These are phyloP conservation scores for Sabatieria punctata DNA, from an alignment of 2,888 invertebrate genomes.

Conservation along the genomic window DNA sequence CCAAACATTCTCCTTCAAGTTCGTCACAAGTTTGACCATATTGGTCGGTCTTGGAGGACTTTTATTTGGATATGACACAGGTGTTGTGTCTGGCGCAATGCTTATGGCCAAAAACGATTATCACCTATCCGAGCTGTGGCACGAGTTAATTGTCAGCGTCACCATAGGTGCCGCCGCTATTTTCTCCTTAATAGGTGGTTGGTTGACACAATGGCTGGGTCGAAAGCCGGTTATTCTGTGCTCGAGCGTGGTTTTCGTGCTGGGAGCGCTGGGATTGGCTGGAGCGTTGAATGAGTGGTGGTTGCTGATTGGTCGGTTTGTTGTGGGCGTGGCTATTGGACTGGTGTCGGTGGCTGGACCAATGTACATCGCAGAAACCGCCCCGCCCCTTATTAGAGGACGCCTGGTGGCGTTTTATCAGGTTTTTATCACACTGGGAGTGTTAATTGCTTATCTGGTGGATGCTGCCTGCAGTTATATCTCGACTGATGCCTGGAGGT, in stretches of 20 bases:
- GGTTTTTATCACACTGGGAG: slow-evolving; percentile 39
- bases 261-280: slow-evolving; percentile 36
- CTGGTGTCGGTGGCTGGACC: slow-evolving; percentile 40
- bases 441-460: slow-evolving; percentile 36
- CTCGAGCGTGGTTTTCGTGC: slow-evolving; percentile 36
- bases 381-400: slow-evolving; percentile 36
- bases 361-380: slow-evolving; percentile 40
- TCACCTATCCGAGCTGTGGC: slow-evolving; percentile 28
- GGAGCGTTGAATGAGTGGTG: slow-evolving; percentile 29
- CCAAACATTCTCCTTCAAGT: no score
- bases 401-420: slow-evolving; percentile 37
- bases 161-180: slow-evolving; percentile 38
- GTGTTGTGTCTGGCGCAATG: no score
- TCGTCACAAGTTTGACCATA: no score
- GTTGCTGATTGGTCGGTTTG: slow-evolving; percentile 35
- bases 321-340: slow-evolving; percentile 11
- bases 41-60: no score
- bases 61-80: no score
- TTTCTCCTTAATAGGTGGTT: slow-evolving; percentile 36
- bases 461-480: slow-evolving; percentile 36
- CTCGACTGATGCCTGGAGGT: slow-evolving; percentile 38
- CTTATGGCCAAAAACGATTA: no score
- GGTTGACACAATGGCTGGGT: slow-evolving; percentile 36
- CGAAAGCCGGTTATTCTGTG: slow-evolving; percentile 36
- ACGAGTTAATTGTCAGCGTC: slow-evolving; percentile 38